phyloP scores from a whole-genome alignment of 2,888 invertebrate genomes.

The Psococerastis gibbosa region DNA sequence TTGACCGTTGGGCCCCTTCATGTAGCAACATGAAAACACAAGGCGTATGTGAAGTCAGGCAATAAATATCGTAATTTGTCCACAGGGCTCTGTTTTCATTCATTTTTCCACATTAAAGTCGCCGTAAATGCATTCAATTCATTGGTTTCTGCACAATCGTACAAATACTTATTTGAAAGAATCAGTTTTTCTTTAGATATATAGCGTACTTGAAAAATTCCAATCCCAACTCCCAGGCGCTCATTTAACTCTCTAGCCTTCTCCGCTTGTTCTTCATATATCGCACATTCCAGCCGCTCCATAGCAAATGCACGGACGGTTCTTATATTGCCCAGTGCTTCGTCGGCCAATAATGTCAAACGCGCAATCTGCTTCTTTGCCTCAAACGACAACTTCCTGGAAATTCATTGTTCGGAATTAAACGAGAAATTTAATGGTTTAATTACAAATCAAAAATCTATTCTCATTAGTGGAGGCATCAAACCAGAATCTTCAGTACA shows the following conservation, averaged over 20 bases:
- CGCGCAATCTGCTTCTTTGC: conserved; percentile 44
- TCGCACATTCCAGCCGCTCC: conserved; percentile 59
- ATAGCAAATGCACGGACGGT: conserved; percentile 91
- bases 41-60: not conserved
- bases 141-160: no score
- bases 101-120: no score
- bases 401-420: not conserved
- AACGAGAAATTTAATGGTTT: not conserved
- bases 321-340: conserved; percentile 80
- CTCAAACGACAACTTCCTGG: conserved; percentile 3
- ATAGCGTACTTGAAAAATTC: conserved; percentile 52
- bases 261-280: conserved; percentile 55
- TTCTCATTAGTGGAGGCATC: not conserved
- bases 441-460: not conserved
- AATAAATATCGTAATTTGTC: no score
- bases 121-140: no score
- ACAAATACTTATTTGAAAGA: no score
- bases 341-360: conserved; percentile 77
- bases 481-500: no score
- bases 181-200: no score
- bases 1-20: not conserved
- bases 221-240: conserved; percentile 74
- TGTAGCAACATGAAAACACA: conserved; percentile 1
- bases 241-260: conserved; percentile 52
- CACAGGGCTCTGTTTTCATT: no score